Conservation (phyloP, 2,797 vertebrate genomes). For the Pangasius djambal region DNA sequence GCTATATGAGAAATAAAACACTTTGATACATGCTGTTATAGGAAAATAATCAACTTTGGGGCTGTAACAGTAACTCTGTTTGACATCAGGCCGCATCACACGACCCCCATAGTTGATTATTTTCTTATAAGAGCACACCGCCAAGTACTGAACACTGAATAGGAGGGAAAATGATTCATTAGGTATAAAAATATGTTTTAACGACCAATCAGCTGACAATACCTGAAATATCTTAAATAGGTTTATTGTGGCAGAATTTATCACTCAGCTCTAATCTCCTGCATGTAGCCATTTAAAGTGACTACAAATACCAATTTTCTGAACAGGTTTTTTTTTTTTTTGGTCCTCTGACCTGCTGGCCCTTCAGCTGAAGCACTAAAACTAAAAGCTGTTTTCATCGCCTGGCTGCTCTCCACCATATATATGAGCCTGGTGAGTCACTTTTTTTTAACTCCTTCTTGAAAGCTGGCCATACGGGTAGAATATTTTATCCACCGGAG, state of each 20-base stretch:
- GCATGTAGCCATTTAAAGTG: not conserved
- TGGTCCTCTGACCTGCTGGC: slow-evolving; percentile 42
- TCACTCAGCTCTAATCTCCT: not conserved
- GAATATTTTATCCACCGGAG: slow-evolving; percentile 67
- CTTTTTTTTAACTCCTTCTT: slow-evolving; percentile 68
- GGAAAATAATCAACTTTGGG: not conserved
- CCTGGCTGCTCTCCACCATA: slow-evolving; percentile 28
- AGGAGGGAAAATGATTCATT: not conserved
- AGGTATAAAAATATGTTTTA: not conserved
- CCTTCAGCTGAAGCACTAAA: slow-evolving; percentile 41
- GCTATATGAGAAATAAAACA: not conserved
- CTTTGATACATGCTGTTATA: not conserved
- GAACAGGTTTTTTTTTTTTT: slow-evolving; percentile 4
- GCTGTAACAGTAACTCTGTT: not conserved
- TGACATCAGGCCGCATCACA: not conserved
- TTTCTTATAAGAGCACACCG: not conserved
- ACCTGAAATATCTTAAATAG: not conserved
- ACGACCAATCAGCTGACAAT: not conserved
- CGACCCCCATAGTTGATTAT: not conserved
- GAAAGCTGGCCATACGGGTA: slow-evolving; percentile 65
- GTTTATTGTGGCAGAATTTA: not conserved
- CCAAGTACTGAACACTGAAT: not conserved
- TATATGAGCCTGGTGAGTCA: slow-evolving; percentile 47
- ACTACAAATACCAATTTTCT: slow-evolving; percentile 15
- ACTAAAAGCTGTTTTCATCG: slow-evolving; percentile 48